Conservation (phyloP, 2,888 invertebrate genomes). For the Andrena minutula region DNA sequence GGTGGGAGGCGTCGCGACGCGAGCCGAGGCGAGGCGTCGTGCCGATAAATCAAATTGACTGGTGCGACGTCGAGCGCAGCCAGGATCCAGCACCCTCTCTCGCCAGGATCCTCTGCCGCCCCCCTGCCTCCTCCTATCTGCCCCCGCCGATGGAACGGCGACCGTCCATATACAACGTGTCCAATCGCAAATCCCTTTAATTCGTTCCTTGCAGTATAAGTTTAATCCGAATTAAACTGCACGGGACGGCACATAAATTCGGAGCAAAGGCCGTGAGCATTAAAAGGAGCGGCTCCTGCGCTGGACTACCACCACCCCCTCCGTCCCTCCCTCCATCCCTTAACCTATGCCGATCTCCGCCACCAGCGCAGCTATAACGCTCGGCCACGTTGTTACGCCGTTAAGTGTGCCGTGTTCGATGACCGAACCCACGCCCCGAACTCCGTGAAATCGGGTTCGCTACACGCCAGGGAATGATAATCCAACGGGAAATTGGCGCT, state of each 20-base stretch:
- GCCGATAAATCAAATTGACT: slow-evolving; percentile 83
- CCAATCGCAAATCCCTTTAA: slow-evolving; percentile 83
- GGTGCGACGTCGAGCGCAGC: slow-evolving; percentile 79
- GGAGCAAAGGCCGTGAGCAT: slow-evolving; percentile 70
- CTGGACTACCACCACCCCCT: slow-evolving; percentile 25
- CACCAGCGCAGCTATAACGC: slow-evolving; percentile 4
- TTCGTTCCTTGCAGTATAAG: slow-evolving; percentile 82
- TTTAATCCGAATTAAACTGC: slow-evolving; percentile 82
- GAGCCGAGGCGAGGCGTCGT: slow-evolving; percentile 74
- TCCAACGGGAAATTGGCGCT: slow-evolving; percentile 49
- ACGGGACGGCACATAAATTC: slow-evolving; percentile 80
- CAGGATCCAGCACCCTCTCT: slow-evolving; percentile 69
- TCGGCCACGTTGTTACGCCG: slow-evolving; percentile 37
- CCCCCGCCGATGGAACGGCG: slow-evolving; percentile 75
- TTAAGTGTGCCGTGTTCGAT: slow-evolving; percentile 63
- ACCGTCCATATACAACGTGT: slow-evolving; percentile 80
- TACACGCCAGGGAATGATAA: slow-evolving; percentile 44
- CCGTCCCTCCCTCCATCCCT: not conserved
- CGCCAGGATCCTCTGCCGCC: slow-evolving; percentile 16
- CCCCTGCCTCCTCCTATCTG: slow-evolving; percentile 63
- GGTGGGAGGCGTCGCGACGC: slow-evolving; percentile 68
- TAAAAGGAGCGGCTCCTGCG: slow-evolving; percentile 71
- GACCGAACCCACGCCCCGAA: slow-evolving; percentile 20
- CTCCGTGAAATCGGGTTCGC: slow-evolving; percentile 65
- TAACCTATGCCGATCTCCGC: slow-evolving; percentile 8